Evolutionary conservation across 2,888 invertebrate species (phyloP).

Genomic region (Scrobipalpa atriplicella): DNA sequence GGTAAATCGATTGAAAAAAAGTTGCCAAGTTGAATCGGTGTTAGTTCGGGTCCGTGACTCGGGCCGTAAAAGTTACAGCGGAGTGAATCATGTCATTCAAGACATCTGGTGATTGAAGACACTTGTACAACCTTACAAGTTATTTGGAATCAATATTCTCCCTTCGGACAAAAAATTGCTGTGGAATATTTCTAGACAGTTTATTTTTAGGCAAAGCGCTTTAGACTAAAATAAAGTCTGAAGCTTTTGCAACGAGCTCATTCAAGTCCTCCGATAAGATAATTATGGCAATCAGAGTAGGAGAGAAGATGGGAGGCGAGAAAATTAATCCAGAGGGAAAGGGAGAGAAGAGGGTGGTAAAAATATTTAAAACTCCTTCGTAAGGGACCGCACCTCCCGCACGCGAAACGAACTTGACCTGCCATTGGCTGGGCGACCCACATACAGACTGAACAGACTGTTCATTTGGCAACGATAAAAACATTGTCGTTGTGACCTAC

Average conservation of each 20-base stretch:
- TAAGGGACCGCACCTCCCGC: conserved; percentile 28
- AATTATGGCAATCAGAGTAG: not conserved
- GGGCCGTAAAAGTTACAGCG: conserved; percentile 25
- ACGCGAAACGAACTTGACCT: conserved; percentile 59
- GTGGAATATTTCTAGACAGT: not conserved
- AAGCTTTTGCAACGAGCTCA: not conserved
- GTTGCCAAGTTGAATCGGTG: conserved; percentile 29
- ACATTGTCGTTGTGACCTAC: conserved; percentile 34
- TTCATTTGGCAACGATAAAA: conserved; percentile 49
- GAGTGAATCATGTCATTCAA: conserved; percentile 24
- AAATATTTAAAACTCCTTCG: not conserved
- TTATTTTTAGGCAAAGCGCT: not conserved
- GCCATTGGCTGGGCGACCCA: conserved; percentile 47
- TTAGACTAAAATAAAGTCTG: not conserved
- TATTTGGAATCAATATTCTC: too few species aligned
- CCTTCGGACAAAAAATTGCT: not conserved
- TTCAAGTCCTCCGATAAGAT: not conserved
- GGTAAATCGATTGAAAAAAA: conserved; percentile 21
- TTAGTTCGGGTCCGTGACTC: conserved; percentile 30
- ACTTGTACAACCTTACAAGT: not conserved
- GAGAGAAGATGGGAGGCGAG: not conserved
- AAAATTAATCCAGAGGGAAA: not conserved
- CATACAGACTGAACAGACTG: conserved; percentile 38
- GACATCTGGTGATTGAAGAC: not conserved
- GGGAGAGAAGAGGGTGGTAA: not conserved